Percentiles rank a stretch among this genome's conserved stretches.
Evolutionary conservation across 2,113 vertebrate genomes (phyloP).

Genomic region (Hippocampus mohnikei): DNA sequence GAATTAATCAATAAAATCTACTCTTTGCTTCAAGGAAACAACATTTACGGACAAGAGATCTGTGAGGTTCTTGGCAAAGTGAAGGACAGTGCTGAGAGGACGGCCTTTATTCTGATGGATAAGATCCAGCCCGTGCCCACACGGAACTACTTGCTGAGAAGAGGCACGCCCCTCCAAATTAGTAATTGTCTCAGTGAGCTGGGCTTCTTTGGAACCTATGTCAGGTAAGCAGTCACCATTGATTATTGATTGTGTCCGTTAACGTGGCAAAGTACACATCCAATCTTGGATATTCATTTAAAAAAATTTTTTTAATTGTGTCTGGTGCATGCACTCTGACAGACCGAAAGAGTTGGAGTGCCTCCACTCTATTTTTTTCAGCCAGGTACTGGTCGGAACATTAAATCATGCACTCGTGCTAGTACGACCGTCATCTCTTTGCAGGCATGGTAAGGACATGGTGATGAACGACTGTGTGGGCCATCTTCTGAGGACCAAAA

Average conservation of each 20-base stretch:
- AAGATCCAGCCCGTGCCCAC: constrained; percentile 80
- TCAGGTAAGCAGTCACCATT: constrained; percentile 70
- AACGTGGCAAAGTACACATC: no score
- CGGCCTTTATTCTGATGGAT: constrained; percentile 94
- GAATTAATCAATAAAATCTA: background rate
- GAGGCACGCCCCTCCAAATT: constrained; percentile 65
- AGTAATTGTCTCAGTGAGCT: constrained; percentile 84
- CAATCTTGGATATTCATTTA: no score
- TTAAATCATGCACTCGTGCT: background rate
- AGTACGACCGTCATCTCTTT: background rate
- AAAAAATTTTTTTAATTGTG: no score
- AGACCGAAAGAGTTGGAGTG: no score
- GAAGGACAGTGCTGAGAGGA: constrained; percentile 79
- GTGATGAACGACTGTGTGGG: constrained; percentile 83
- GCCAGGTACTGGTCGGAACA: no score
- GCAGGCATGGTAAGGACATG: constrained; percentile 77
- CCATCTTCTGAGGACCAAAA: constrained; percentile 92
- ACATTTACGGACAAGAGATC: constrained; percentile 88
- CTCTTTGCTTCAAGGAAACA: constrained; percentile 78
- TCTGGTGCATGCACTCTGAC: no score
- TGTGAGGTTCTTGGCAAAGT: constrained; percentile 74
- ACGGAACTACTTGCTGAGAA: constrained; percentile 80
- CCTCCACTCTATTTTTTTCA: no score
- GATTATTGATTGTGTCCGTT: background rate
- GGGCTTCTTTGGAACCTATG: constrained; percentile 86